Percentiles rank a stretch among this genome's conserved stretches.
These are phyloP conservation scores for Paramormyrops hopkinsi DNA, from an alignment of 2,797 vertebrate genomes.

Conservation along the genomic window DNA sequence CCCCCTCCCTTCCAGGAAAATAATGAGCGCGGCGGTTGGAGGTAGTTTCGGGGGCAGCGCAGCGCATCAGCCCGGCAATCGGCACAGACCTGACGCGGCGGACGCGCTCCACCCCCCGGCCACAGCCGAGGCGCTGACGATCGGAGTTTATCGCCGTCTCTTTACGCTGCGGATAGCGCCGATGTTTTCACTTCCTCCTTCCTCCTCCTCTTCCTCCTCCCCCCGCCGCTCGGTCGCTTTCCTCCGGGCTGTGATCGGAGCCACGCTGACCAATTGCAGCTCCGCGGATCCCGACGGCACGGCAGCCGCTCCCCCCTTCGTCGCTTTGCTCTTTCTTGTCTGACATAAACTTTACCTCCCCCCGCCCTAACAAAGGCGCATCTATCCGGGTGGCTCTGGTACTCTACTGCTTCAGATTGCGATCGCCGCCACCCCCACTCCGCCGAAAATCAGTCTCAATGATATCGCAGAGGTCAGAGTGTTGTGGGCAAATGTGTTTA, in stretches of 20 bases:
- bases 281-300: constrained; percentile 22
- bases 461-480: not conserved
- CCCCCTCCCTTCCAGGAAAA: constrained; percentile 13
- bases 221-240: constrained; percentile 52
- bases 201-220: constrained; percentile 41
- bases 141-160: constrained; percentile 46
- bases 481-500: not conserved
- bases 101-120: constrained; percentile 43
- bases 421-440: not conserved
- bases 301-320: not conserved
- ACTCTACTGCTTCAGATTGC: not conserved
- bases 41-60: not conserved
- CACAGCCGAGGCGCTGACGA: constrained; percentile 45
- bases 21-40: not conserved
- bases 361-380: not conserved
- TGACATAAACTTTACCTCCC: constrained; percentile 1
- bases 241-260: constrained; percentile 35
- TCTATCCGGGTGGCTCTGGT: not conserved
- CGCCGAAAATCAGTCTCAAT: not conserved
- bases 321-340: not conserved
- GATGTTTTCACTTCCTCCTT: constrained; percentile 70
- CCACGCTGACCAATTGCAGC: constrained; percentile 39
- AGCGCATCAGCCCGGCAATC: not conserved
- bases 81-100: constrained; percentile 52
- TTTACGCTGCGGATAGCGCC: constrained; percentile 47